phyloP scores from a whole-genome alignment of 1,140 invertebrate genomes.

The Rhopalosiphum maidis region DNA sequence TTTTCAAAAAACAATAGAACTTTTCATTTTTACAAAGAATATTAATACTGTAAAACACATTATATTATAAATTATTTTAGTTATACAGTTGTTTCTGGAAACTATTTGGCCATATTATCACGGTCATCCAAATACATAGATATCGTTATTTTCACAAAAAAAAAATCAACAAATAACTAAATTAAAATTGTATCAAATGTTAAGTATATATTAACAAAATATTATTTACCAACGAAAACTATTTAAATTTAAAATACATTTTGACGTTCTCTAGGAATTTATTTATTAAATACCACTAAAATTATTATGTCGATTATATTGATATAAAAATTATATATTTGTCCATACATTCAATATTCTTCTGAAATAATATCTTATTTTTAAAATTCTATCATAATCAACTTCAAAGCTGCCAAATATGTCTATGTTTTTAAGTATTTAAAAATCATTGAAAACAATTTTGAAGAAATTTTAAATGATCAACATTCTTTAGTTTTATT shows the following conservation, averaged over 20 bases:
- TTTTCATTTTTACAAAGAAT: slow-evolving; percentile 35
- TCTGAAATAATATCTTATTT: too few species aligned
- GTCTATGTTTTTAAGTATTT: neutral
- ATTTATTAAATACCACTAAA: neutral
- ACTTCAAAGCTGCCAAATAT: neutral
- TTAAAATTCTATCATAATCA: neutral
- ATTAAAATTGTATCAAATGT: neutral
- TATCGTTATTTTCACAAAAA: neutral
- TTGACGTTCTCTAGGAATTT: neutral
- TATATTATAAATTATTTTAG: neutral
- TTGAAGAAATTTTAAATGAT: neutral
- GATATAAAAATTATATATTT: neutral
- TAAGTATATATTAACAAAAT: neutral
- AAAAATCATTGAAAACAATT: neutral
- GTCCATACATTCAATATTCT: neutral
- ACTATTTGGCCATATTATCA: neutral
- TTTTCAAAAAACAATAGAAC: slow-evolving; percentile 23
- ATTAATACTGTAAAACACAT: neutral
- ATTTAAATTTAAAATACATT: neutral
- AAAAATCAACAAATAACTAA: neutral
- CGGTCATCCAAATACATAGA: neutral
- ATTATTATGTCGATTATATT: neutral
- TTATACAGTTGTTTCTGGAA: neutral
- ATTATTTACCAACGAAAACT: neutral
- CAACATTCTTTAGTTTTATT: neutral